Base-by-base conservation (phyloP, 2,113 vertebrate genomes). In the Rhipidura dahli region DNA sequence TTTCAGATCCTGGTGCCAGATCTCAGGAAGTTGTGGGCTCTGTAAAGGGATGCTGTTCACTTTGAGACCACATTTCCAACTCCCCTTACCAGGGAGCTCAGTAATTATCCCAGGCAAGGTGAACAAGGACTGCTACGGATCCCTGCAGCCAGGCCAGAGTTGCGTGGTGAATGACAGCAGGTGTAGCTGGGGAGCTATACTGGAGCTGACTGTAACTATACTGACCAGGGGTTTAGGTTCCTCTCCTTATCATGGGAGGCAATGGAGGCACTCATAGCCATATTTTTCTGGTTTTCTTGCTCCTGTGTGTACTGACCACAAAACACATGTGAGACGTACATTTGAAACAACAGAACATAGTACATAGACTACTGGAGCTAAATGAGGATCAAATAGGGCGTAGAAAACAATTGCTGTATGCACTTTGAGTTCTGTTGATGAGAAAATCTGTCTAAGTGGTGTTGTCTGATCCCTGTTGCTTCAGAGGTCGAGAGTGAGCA, bases 361-460 rank as follows among this genome's bases (percentile, higher is more conserved):
- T 51, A 4, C 1, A 5, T 2, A 49, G 21, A 21, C 13, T 7
- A 30, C 27, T 33, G n/a, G 13, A 83, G 27, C 49, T 57, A 28
- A 2, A 35, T 0, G 1, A 71, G 39, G 24, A n/a, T 24, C 63
- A 78, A 64, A 51, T 1, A 89, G 16, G 66, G 3, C 2, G 53
- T 70, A 80, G n/a, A n/a, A 76, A 84, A 59, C 14, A 61, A 24
- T 33, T 89, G 26, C 5, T 77, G 3, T 22, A 64, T 70, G 24
- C 40, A 84, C 31, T 61, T 47, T 89, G 59, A 83, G 54, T 71
- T 90, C 61, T 88, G 35, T 11, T 60, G 39, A 26, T 60, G 30
- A 84, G 23, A 93, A 84, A 53, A 70, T n/a, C 30, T 30, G 4
- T 73, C 35, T 68, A 54, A 73, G 24, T 2, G 0, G 4, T 9